Evolutionary conservation across 2,888 invertebrate species (phyloP).

Genomic region (Cephus pulcher): DNA sequence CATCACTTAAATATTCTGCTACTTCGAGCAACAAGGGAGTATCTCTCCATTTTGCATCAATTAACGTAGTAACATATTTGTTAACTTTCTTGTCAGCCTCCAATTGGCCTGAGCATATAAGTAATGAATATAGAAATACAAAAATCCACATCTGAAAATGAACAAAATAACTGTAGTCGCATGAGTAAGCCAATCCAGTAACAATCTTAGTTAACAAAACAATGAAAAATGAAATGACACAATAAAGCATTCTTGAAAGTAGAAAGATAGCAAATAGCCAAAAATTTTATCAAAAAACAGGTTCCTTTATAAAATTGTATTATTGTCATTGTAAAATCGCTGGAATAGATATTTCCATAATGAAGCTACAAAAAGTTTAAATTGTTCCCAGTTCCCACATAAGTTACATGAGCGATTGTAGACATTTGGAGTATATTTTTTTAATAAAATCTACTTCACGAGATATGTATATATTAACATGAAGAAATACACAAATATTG

Average conservation of each 20-base stretch:
- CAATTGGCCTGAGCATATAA: slow-evolving; percentile 31
- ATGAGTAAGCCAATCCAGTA: neutral
- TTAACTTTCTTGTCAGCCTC: slow-evolving; percentile 68
- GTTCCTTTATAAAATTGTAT: neutral
- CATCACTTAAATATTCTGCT: slow-evolving; percentile 86
- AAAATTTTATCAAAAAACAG: neutral
- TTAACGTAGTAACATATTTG: slow-evolving; percentile 86
- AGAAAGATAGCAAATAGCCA: neutral
- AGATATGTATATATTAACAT: neutral
- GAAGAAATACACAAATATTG: neutral
- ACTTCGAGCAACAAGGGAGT: slow-evolving; percentile 93
- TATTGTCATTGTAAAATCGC: neutral
- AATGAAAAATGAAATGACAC: neutral
- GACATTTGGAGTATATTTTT: neutral
- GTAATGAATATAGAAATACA: slow-evolving; percentile 30
- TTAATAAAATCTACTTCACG: neutral
- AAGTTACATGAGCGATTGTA: neutral
- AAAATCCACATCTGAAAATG: slow-evolving; percentile 38
- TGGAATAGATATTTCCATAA: neutral
- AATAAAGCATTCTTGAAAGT: neutral
- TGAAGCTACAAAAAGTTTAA: neutral
- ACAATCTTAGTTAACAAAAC: neutral
- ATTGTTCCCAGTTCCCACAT: neutral
- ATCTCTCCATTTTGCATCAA: slow-evolving; percentile 95
- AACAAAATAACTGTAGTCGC: neutral